phyloP scores from a whole-genome alignment of 2,113 vertebrate genomes.

The Numenius arquata region DNA sequence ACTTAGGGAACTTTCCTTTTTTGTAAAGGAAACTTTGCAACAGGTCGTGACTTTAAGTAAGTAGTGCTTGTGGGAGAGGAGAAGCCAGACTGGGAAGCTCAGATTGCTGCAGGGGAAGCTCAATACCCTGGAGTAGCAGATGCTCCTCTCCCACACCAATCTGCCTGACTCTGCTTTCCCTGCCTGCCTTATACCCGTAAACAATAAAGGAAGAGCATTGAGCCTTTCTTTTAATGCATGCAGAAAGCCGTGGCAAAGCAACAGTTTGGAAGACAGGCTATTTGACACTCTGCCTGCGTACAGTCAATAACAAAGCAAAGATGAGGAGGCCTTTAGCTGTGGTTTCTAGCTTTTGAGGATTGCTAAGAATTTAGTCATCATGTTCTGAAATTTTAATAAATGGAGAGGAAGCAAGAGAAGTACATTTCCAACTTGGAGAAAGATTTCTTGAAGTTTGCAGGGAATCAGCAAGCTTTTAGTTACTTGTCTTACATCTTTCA shows the following conservation, averaged over 20 bases:
- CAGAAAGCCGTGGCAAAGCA: background rate
- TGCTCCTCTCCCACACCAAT: background rate
- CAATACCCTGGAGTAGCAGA: background rate
- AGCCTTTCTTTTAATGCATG: background rate
- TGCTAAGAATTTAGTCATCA: background rate
- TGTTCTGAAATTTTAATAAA: background rate
- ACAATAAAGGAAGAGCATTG: background rate
- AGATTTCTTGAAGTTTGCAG: background rate
- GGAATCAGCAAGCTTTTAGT: background rate
- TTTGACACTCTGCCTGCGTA: background rate
- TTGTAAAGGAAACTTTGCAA: slow-evolving; percentile 8
- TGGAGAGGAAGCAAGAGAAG: background rate
- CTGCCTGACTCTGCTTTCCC: background rate
- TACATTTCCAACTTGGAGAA: background rate
- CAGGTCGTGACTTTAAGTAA: background rate
- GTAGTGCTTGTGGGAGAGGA: background rate
- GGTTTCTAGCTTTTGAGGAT: background rate
- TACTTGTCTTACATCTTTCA: background rate
- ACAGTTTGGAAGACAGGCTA: background rate
- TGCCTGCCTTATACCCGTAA: background rate
- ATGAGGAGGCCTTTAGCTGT: background rate
- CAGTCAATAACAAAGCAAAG: background rate
- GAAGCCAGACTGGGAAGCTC: background rate
- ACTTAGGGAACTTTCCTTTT: background rate
- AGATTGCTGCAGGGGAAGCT: background rate